A percentile compares a stretch with the other conserved stretches of the same genome.
Evolutionary conservation across 2,797 vertebrate species (phyloP).

Genomic region (Notamacropus eugenii): DNA sequence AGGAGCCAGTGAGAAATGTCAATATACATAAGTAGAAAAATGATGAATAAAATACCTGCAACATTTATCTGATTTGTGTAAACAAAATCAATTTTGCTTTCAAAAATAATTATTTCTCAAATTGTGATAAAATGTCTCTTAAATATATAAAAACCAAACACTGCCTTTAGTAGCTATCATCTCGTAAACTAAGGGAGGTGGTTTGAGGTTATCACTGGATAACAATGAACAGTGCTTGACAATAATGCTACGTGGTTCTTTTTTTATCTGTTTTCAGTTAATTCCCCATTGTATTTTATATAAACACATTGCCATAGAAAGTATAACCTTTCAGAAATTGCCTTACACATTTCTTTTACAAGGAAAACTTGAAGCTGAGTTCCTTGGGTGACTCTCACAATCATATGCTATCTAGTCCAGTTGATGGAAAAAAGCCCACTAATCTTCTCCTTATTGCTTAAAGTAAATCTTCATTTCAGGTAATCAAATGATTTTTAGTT

Average conservation of each 20-base stretch:
- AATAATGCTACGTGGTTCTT: conserved; percentile 89
- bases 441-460: background rate
- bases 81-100: conserved; percentile 87
- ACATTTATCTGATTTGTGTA: conserved; percentile 87
- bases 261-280: conserved; percentile 95
- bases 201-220: conserved; percentile 84
- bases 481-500: conserved; percentile 33
- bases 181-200: conserved; percentile 74
- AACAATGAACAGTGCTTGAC: conserved; percentile 87
- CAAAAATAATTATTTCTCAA: conserved; percentile 81
- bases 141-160: conserved; percentile 79
- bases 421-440: background rate
- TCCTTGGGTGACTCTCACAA: conserved; percentile 62
- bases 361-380: conserved; percentile 68
- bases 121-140: conserved; percentile 83
- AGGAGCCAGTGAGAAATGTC: conserved; percentile 89
- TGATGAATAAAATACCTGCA: conserved; percentile 87
- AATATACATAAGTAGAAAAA: conserved; percentile 89
- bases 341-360: conserved; percentile 67
- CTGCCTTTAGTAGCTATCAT: conserved; percentile 84
- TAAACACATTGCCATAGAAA: conserved; percentile 71
- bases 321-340: conserved; percentile 67
- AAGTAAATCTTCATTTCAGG: background rate
- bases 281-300: conserved; percentile 80
- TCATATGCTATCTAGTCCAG: conserved; percentile 15